Evolutionary conservation across 2,113 vertebrate species (phyloP).

Genomic region (Puma concolor): DNA sequence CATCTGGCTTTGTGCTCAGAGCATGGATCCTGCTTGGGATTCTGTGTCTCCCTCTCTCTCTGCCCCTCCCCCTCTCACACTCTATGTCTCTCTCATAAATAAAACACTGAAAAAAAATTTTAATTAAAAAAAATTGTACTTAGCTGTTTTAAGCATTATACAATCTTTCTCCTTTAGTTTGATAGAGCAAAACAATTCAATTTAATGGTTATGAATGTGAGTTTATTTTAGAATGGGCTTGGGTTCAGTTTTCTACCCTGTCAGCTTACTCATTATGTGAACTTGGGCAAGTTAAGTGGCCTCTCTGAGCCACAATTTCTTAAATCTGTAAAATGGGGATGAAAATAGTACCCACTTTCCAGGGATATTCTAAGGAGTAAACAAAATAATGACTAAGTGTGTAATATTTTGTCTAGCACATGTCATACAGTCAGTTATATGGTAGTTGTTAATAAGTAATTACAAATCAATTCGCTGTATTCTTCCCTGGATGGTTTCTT

Average conservation of each 20-base stretch:
- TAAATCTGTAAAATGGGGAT: constrained; percentile 30
- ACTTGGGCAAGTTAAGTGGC: background rate
- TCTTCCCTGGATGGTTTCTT: constrained; percentile 36
- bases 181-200: background rate
- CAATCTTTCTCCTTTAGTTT: background rate
- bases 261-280: background rate
- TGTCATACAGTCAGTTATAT: background rate
- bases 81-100: too few species aligned
- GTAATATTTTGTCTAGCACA: background rate
- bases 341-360: background rate
- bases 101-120: too few species aligned
- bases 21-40: too few species aligned
- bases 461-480: background rate
- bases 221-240: background rate
- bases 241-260: background rate
- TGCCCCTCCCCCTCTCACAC: too few species aligned
- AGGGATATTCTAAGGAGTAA: background rate
- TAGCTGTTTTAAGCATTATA: background rate
- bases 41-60: too few species aligned
- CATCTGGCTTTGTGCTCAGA: too few species aligned
- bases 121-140: background rate
- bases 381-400: background rate
- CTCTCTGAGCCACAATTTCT: constrained; percentile 10
- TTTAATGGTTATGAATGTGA: background rate
- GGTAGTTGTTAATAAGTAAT: constrained; percentile 6